Evolutionary conservation across 1,140 invertebrate genomes (phyloP).

Genomic region (Carcinoscorpius rotundicauda): DNA sequence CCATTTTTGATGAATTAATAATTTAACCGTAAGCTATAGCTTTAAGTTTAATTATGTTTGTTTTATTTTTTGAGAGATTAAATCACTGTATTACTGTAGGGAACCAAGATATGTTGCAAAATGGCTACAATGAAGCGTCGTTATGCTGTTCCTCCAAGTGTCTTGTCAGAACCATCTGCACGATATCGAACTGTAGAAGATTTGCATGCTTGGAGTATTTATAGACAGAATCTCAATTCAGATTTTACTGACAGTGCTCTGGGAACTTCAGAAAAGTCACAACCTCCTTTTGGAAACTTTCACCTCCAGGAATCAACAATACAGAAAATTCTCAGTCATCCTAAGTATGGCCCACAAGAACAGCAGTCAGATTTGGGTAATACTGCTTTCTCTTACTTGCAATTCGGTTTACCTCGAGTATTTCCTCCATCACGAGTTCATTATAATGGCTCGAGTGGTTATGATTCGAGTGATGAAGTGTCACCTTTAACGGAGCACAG

Average conservation of each 20-base stretch:
- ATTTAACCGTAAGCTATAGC: no score
- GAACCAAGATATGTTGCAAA: no score
- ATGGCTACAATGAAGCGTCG: no score
- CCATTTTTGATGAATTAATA: no score
- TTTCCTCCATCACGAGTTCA: not conserved
- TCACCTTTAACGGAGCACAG: not conserved
- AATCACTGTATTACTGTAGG: no score
- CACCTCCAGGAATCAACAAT: constrained; percentile 81
- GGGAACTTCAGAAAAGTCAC: constrained; percentile 35
- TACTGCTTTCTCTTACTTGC: constrained; percentile 82
- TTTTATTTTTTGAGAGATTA: no score
- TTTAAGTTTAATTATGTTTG: no score
- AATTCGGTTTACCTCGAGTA: constrained; percentile 79
- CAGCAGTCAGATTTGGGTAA: constrained; percentile 33
- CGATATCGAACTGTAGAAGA: constrained; percentile 51
- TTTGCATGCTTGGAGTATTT: constrained; percentile 88
- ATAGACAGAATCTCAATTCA: constrained; percentile 86
- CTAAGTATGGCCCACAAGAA: constrained; percentile 29
- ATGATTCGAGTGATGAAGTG: constrained; percentile 6
- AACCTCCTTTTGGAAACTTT: constrained; percentile 53
- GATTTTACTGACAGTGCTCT: constrained; percentile 86
- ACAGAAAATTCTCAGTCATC: constrained; percentile 81
- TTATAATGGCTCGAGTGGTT: constrained; percentile 2
- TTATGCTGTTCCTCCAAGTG: constrained; percentile 1
- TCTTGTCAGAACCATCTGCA: not conserved